Base-by-base conservation (phyloP, 92 coral and sea anemone genomes). In the Heliopora coerulea region DNA sequence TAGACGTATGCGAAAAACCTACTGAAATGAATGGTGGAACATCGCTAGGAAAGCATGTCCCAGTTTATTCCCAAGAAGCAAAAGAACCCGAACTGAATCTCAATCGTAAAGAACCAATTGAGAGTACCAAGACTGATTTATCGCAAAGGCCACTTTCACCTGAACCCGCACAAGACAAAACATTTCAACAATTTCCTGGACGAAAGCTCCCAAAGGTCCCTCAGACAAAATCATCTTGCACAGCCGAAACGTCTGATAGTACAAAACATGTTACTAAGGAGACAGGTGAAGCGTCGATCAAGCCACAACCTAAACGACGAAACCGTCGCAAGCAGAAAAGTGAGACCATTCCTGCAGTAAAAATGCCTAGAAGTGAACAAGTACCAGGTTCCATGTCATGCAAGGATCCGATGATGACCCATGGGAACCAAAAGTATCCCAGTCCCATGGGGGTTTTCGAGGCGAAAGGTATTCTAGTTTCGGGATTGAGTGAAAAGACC, bases 401-500 rank as follows among this genome's bases (percentile, higher is more conserved):
- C n/a, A n/a, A n/a, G n/a, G n/a, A n/a, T n/a, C n/a, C n/a, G n/a
- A n/a, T n/a, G n/a, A n/a, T n/a, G n/a, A n/a, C n/a, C n/a, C n/a
- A n/a, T n/a, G n/a, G n/a, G n/a, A n/a, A n/a, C n/a, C n/a, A n/a
- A n/a, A n/a, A n/a, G n/a, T n/a, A n/a, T n/a, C n/a, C n/a, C n/a
- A n/a, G n/a, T n/a, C n/a, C n/a, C n/a, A n/a, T n/a, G n/a, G n/a
- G n/a, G n/a, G n/a, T n/a, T n/a, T n/a, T n/a, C 58, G 91, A 83
- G 28, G 72, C 80, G 34, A 83, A 86, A 56, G 72, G 75, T 56
- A 41, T 89, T 54, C 83, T 79, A 0, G 50, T 89, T 1, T 56
- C 56, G 26, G 91, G 85, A 21, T 44, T 89, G 42, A 80, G 75
- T 61, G 26, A 14, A 37, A 25, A 20, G 6, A 89, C 88, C 11